Evolutionary conservation across 2,113 vertebrate species (phyloP), one percentile per base, ranked within the genome.

Genomic region (Hippocampus abdominalis): DNA sequence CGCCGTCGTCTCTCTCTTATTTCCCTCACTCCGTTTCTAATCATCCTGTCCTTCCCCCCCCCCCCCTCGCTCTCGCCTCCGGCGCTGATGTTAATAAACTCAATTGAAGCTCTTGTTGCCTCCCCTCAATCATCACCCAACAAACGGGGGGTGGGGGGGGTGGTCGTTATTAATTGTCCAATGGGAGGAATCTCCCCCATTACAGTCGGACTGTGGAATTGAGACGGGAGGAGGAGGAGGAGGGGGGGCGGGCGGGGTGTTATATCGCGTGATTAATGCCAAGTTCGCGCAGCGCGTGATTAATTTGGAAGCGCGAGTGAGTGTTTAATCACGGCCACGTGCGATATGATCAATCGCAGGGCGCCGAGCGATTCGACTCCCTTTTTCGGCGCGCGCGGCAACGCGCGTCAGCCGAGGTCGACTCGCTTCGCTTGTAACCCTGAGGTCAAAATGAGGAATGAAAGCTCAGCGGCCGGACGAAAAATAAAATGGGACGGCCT

Each of bases 161-260:
- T 57, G 32, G 73, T 77, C 80, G 81, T 91, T 91, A 90, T 90
- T 92, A 89, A 92, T 92, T 92, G 89, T 90, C 83, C 79, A 84
- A 83, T 83, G 89, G 32, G 88, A 92, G 90, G 89, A 92, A 90
- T 90, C 89, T 91, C 89, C 86, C 87, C 86, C 87, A 90, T 91
- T 92, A 91, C 85, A 86, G 87, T 84, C 77, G 60, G 72, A 82
- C 82, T 85, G 81, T 87, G 81, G 80, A 89, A 86, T 89, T 79
- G 88, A 85, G 89, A 87, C 64, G 76, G 87, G 71, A 80, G 61
- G 78, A 2, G 9, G 40, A 0, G 8, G 4, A n/a, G 29, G 3
- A 0, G 29, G 3, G 29, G 4, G 29, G 32, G 32, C n/a, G 32
- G 32, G 32, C 4, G 71, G 81, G 40, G 80, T 87, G 84, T 86